phyloP scores from a whole-genome alignment of 2,888 invertebrate genomes.

The Leptura quadrifasciata region DNA sequence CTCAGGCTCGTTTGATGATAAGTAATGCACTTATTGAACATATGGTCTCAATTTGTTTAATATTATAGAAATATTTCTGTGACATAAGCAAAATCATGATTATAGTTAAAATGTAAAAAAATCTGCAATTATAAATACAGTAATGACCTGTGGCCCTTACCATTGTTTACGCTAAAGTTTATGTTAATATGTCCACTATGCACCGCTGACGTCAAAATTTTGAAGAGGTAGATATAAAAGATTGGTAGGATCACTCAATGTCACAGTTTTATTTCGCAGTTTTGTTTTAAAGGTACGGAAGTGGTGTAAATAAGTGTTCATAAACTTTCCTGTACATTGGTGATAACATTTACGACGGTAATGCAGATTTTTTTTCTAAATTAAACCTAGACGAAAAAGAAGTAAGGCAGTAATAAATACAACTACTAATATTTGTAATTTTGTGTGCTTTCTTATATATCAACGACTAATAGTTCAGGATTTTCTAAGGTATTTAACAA shows the following conservation, averaged over 20 bases:
- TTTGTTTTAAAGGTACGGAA: slow-evolving; percentile 10
- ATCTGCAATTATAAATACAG: neutral
- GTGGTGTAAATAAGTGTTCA: neutral
- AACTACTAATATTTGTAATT: too few species aligned
- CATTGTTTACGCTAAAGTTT: slow-evolving; percentile 5
- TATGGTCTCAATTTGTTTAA: too few species aligned
- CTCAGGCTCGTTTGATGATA: too few species aligned
- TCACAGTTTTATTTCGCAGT: slow-evolving; percentile 21
- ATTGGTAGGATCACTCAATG: slow-evolving; percentile 5
- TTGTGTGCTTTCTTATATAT: too few species aligned
- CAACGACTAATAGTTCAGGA: too few species aligned
- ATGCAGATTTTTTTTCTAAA: too few species aligned
- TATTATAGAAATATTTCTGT: too few species aligned
- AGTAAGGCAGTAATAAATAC: too few species aligned
- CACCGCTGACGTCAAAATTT: slow-evolving; percentile 20
- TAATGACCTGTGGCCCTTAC: slow-evolving; percentile 17
- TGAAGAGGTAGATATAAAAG: slow-evolving; percentile 26
- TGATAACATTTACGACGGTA: neutral
- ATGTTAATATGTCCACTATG: slow-evolving; percentile 11
- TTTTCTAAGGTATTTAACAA: neutral
- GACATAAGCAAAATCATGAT: too few species aligned
- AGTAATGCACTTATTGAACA: too few species aligned
- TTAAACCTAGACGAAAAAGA: too few species aligned
- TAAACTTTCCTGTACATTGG: neutral
- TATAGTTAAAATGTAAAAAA: too few species aligned